Conservation (phyloP, 1,140 invertebrate genomes). For the Samia ricini region DNA sequence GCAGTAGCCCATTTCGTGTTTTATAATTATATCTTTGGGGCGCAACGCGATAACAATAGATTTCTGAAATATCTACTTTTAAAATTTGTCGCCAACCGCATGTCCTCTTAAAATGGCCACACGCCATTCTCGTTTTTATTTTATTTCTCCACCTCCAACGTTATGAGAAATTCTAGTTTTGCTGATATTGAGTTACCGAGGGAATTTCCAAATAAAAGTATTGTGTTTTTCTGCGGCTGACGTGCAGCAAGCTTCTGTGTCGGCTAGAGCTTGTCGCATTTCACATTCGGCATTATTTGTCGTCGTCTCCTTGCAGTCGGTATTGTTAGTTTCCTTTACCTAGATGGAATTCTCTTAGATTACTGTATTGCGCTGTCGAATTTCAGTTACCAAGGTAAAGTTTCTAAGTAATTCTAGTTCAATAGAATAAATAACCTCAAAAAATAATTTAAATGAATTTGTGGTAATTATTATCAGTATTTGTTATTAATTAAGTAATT, state of each 20-base stretch:
- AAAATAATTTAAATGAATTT: too few species aligned
- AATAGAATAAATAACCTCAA: too few species aligned
- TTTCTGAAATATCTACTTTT: too few species aligned
- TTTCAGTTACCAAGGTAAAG: too few species aligned
- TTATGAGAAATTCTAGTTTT: constrained; percentile 48
- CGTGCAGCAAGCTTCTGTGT: constrained; percentile 14
- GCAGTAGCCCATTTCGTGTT: too few species aligned
- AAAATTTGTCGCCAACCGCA: not conserved
- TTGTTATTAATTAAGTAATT: too few species aligned
- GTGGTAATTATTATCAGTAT: too few species aligned
- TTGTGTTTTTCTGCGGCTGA: constrained; percentile 31
- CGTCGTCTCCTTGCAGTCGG: constrained; percentile 9
- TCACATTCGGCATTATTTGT: constrained; percentile 6
- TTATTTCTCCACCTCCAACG: constrained; percentile 41
- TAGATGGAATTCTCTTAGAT: not conserved
- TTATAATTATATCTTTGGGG: too few species aligned
- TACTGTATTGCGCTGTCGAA: too few species aligned
- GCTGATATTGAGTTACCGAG: constrained; percentile 51
- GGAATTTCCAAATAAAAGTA: constrained; percentile 48
- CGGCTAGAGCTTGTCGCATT: not conserved
- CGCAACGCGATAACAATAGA: too few species aligned
- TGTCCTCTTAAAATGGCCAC: constrained; percentile 27
- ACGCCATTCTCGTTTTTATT: constrained; percentile 41
- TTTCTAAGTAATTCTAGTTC: too few species aligned
- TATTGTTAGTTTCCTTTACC: not conserved